Base-by-base conservation (phyloP, 2,888 invertebrate species). In the Adelognathus sp. region DNA sequence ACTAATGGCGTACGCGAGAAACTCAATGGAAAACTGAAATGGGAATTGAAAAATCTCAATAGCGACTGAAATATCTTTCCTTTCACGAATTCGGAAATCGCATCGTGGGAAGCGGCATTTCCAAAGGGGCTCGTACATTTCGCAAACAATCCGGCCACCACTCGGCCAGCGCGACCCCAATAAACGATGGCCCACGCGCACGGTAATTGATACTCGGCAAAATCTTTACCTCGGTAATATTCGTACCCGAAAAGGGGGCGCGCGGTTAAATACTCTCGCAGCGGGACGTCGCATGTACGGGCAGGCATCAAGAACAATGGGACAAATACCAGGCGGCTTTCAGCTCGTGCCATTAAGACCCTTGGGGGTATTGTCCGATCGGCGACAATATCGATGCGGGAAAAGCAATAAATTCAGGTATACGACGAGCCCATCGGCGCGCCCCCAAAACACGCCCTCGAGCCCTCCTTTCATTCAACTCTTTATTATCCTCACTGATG, bases 121-220 rank as follows among this genome's bases (percentile, higher is more conserved):
- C 33, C 16, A 18, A 50, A 24, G 72, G 73, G 72, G 73, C 69
- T 69, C 33, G 63, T 27, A 27, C 11, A n/a, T 11, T 14, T 27
- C 31, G 14, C 2, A 7, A 24, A 54, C 70, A 75, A 71, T 75
- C 24, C n/a, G 18, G 66, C 73, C 74, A 70, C 64, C 64, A 60
- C 41, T 31, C 41, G 14, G 52, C 58, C 41, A 11, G 52, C 58
- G 60, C 14, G 52, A 33, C 46, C 56, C 16, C 50, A 16, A 16
- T 18, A 24, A 21, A 11, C 29, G 21, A 56, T 18, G 56, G 52
- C 50, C 41, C 61, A 29, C 9, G 50, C 6, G 54, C 27, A 39
- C 9, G 29, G n/a, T 36, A 18, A 46, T 1, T 16, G 60, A 75
- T 41, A 9, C 67, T 24, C n/a, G 60, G 31, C 18, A 36, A n/a